Evolutionary conservation across 2,113 vertebrate genomes (phyloP).

Genomic region (Maccullochella peelii): DNA sequence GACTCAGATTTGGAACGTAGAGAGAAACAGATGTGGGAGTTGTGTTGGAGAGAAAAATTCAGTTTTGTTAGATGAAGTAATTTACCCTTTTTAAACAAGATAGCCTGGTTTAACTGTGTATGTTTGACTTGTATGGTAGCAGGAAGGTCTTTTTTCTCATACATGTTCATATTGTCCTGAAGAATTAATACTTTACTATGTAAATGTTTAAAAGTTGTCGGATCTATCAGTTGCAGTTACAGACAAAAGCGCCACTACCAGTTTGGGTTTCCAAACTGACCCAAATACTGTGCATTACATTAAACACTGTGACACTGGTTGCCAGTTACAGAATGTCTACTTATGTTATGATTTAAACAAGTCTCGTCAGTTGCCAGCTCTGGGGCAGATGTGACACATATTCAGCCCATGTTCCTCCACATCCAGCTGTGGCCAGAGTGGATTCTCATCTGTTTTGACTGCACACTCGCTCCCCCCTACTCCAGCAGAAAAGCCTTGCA

Average conservation of each 20-base stretch:
- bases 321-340: conserved; percentile 54
- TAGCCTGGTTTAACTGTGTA: background rate
- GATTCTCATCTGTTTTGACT: conserved; percentile 61
- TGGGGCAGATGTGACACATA: conserved; percentile 69
- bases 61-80: conserved; percentile 32
- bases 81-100: conserved; percentile 9
- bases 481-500: conserved; percentile 39
- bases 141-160: background rate
- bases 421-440: conserved; percentile 62
- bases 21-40: conserved; percentile 62
- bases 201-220: background rate
- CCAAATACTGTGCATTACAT: conserved; percentile 59
- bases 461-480: background rate
- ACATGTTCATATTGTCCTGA: background rate
- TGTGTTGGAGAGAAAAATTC: conserved; percentile 1
- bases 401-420: conserved; percentile 54
- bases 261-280: conserved; percentile 58
- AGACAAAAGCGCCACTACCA: background rate
- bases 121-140: background rate
- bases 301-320: conserved; percentile 35
- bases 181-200: background rate
- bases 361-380: conserved; percentile 47
- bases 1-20: conserved; percentile 21
- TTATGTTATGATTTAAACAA: conserved; percentile 69
- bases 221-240: conserved; percentile 1